Evolutionary conservation across 37 sponge, comb jelly and placozoan species (phyloP), one percentile per base, ranked within the genome.

Genomic region (Theonella swinhoei): DNA sequence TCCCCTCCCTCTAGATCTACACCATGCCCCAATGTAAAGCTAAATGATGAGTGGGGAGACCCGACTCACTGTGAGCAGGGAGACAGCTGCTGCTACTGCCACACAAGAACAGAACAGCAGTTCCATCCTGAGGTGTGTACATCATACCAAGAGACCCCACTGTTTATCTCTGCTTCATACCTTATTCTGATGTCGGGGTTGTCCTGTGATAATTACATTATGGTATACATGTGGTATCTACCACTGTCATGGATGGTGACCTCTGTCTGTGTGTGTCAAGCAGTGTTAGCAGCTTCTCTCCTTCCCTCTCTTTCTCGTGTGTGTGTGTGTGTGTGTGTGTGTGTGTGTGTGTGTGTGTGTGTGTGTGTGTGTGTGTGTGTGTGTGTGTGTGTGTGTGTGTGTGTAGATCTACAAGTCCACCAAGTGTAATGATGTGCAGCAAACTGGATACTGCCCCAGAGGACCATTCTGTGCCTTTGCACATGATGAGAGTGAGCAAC

Each of bases 401-500:
- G 37, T 9, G n/a, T 82, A 96, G 95, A 98, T 98, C 64, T 98
- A 98, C 89, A 98, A 98, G 81, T 92, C 93, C 38, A 96, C 97
- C 31, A 94, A 92, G 80, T 98, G 99, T 62, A 95, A 98, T 75
- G 99, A 98, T 88, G 90, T 98, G 38, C 97, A 95, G 79, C 95
- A 96, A 76, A 96, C 97, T 43, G 94, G 94, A 0, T 97, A 95
- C 77, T 98, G 99, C 70, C 99, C 99, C 1, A 85, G 99, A 34
- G 99, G 97, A 35, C 95, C 99, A 30, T 98, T 96, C 83, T 98
- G 99, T 84, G 99, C 99, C 8, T 98, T 98, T 85, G 96, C 99
- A 26, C 99, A 98, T 74, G 91, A 92, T 62, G 99, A 96, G 43
- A 81, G 94, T 90, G 88, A 94, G 89, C 40, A 38, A 65, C 29